phyloP scores from a whole-genome alignment of 2,113 vertebrate species.

The Malurus alboscapulatus region DNA sequence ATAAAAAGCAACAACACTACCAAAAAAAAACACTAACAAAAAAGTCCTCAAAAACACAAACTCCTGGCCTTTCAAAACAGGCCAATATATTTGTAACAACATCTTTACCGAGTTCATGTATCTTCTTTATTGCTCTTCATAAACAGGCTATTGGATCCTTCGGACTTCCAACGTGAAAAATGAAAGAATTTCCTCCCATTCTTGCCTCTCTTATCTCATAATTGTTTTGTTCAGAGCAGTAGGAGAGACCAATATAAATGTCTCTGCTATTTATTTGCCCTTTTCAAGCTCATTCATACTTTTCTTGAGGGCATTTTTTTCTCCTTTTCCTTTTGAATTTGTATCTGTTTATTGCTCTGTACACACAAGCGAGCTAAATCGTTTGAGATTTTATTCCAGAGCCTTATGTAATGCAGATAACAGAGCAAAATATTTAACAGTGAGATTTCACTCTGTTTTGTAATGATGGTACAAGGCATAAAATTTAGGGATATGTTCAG shows the following conservation, averaged over 20 bases:
- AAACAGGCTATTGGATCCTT: constrained; percentile 78
- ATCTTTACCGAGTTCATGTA: constrained; percentile 75
- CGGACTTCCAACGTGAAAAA: constrained; percentile 74
- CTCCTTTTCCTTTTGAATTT: constrained; percentile 62
- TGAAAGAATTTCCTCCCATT: constrained; percentile 77
- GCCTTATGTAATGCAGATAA: constrained; percentile 29
- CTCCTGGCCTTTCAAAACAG: constrained; percentile 62
- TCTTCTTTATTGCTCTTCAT: constrained; percentile 83
- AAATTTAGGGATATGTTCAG: neutral
- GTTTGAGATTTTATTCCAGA: constrained; percentile 30
- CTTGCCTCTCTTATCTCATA: constrained; percentile 79
- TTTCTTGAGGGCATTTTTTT: constrained; percentile 69
- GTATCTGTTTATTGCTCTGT: constrained; percentile 56
- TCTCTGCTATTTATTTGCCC: constrained; percentile 74
- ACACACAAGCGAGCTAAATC: constrained; percentile 33
- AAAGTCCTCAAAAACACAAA: neutral
- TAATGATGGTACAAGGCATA: neutral
- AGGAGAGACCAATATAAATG: constrained; percentile 75
- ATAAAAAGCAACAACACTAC: neutral
- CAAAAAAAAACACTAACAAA: neutral
- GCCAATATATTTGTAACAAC: constrained; percentile 72
- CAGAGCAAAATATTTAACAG: constrained; percentile 17
- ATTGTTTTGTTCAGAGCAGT: constrained; percentile 81
- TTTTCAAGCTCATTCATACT: constrained; percentile 74
- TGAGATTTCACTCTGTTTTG: neutral